Evolutionary conservation across 2,888 invertebrate genomes (phyloP).

Genomic region (Erebia ligea): DNA sequence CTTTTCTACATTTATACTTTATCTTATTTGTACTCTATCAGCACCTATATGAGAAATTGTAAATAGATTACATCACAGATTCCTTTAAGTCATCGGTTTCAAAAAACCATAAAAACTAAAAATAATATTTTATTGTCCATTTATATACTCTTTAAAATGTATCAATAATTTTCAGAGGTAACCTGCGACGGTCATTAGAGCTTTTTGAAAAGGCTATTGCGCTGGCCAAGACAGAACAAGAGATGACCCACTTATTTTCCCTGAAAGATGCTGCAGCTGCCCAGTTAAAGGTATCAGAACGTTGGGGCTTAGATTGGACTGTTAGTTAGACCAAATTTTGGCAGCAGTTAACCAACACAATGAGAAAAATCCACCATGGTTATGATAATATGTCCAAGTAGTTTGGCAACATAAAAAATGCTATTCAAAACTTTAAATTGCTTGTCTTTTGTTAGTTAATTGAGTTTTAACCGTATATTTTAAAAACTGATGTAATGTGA

Average conservation of each 20-base stretch:
- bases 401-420: slow-evolving; percentile 23
- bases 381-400: slow-evolving; percentile 40
- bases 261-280: slow-evolving; percentile 95
- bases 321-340: slow-evolving; percentile 67
- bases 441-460: slow-evolving; percentile 23
- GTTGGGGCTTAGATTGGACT: slow-evolving; percentile 86
- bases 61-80: slow-evolving; percentile 2
- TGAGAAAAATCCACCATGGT: slow-evolving; percentile 61
- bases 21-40: slow-evolving; percentile 25
- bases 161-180: slow-evolving; percentile 84
- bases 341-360: slow-evolving; percentile 47
- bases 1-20: slow-evolving; percentile 28
- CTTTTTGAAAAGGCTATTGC: slow-evolving; percentile 95
- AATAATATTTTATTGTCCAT: too few species aligned
- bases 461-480: slow-evolving; percentile 10
- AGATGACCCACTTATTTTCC: slow-evolving; percentile 95
- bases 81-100: neutral
- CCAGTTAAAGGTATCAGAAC: slow-evolving; percentile 91
- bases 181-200: slow-evolving; percentile 91
- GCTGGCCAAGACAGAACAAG: slow-evolving; percentile 92
- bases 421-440: slow-evolving; percentile 27
- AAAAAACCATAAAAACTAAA: neutral
- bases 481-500: neutral
- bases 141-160: neutral
- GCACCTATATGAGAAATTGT: neutral